Conservation (phyloP, 2,797 vertebrate species). For the Fringilla coelebs region DNA sequence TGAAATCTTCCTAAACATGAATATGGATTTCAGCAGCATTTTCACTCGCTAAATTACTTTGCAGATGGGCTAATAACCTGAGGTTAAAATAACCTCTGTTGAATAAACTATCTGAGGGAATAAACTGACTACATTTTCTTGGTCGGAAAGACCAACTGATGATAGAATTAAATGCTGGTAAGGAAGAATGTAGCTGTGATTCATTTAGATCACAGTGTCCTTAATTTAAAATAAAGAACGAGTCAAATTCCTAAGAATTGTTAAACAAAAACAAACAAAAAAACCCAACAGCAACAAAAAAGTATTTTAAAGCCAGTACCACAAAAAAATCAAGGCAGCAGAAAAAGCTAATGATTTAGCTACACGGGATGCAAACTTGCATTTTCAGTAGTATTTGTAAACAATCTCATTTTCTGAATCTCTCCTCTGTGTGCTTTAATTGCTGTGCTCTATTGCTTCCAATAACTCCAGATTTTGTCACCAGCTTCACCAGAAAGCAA, state of each 20-base stretch:
- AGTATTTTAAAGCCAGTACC: neutral
- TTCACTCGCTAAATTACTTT: conserved; percentile 53
- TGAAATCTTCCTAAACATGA: conserved; percentile 55
- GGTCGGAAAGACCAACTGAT: conserved; percentile 59
- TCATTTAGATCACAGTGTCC: conserved; percentile 18
- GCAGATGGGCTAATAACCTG: conserved; percentile 61
- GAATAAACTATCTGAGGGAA: conserved; percentile 41
- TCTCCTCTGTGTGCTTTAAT: conserved; percentile 18
- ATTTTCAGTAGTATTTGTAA: conserved; percentile 39
- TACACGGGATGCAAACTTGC: conserved; percentile 14
- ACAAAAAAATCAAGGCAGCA: conserved; percentile 37
- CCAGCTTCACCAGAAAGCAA: neutral
- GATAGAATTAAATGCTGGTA: neutral
- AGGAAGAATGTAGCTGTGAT: conserved; percentile 12
- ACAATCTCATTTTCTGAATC: neutral
- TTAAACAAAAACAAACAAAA: neutral
- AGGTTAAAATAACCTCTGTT: conserved; percentile 56
- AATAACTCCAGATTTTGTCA: neutral
- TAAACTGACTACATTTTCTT: conserved; percentile 23
- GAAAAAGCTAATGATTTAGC: conserved; percentile 37
- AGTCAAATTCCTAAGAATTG: conserved; percentile 15
- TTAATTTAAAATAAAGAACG: neutral
- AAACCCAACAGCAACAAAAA: neutral
- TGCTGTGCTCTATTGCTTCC: neutral
- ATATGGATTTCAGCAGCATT: conserved; percentile 48